phyloP scores from a whole-genome alignment of 2,113 vertebrate genomes.

The Poeciliopsis occidentalis region DNA sequence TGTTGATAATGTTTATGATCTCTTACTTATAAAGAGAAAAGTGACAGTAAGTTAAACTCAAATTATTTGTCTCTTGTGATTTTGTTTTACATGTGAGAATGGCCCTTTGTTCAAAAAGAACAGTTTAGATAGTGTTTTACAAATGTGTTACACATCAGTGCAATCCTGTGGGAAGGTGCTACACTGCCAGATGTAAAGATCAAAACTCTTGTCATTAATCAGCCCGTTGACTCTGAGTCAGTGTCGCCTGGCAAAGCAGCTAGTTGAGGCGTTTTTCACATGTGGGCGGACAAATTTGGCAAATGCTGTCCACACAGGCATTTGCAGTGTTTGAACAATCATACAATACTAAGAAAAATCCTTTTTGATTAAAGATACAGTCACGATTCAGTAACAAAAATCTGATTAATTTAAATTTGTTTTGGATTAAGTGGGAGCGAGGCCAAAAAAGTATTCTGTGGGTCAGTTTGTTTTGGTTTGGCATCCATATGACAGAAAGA shows the following conservation, averaged over 20 bases:
- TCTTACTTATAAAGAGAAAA: too few species aligned
- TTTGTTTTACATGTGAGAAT: too few species aligned
- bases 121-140: neutral
- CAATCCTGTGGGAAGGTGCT: neutral
- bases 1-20: too few species aligned
- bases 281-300: neutral
- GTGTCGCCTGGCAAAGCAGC: neutral
- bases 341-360: too few species aligned
- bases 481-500: neutral
- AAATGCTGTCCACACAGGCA: neutral
- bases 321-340: neutral
- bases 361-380: neutral
- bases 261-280: neutral
- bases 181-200: neutral
- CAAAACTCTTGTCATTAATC: neutral
- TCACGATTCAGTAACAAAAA: neutral
- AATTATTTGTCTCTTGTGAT: too few species aligned
- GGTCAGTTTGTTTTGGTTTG: neutral
- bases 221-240: neutral
- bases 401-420: too few species aligned
- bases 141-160: neutral
- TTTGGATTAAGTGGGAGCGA: neutral
- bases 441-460: too few species aligned
- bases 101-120: neutral
- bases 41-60: too few species aligned